A percentile compares a stretch with the other conserved stretches of the same genome.
phyloP scores from a whole-genome alignment of 64 coral and sea anemone genomes.

The Actinia tenebrosa region DNA sequence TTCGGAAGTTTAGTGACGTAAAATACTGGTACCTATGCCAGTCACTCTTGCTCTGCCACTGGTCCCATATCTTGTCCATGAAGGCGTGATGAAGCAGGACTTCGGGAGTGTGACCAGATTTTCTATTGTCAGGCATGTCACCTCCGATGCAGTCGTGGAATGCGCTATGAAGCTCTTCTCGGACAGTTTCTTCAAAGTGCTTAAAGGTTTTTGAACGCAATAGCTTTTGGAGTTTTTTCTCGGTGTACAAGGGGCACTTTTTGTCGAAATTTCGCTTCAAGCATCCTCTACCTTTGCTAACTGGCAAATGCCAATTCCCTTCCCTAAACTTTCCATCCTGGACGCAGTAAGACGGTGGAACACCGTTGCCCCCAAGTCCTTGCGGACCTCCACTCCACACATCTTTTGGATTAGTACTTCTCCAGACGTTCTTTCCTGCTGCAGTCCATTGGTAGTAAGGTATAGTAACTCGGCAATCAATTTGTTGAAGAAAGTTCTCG shows the following conservation, averaged over 20 bases:
- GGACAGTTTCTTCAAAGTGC: slow-evolving; percentile 47
- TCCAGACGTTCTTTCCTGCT: slow-evolving; percentile 22
- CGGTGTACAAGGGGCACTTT: slow-evolving; percentile 32
- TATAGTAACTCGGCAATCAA: slow-evolving; percentile 70
- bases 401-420: slow-evolving; percentile 12
- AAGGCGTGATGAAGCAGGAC: slow-evolving; percentile 66
- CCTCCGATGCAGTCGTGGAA: slow-evolving; percentile 62
- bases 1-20: slow-evolving; percentile 8
- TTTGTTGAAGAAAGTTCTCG: slow-evolving; percentile 54
- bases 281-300: slow-evolving; percentile 46
- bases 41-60: slow-evolving; percentile 34
- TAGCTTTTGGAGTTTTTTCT: background rate
- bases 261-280: slow-evolving; percentile 57
- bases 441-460: slow-evolving; percentile 71
- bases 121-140: slow-evolving; percentile 28
- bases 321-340: slow-evolving; percentile 45
- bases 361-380: slow-evolving; percentile 70
- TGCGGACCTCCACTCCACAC: slow-evolving; percentile 59
- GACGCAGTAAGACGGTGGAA: slow-evolving; percentile 26
- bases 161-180: slow-evolving; percentile 50
- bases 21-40: slow-evolving; percentile 38
- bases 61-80: slow-evolving; percentile 65
- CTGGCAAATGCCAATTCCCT: slow-evolving; percentile 31
- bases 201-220: background rate
- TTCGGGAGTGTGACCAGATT: slow-evolving; percentile 42